Evolutionary conservation across 2,797 vertebrate genomes (phyloP).

Genomic region (Coracias cyanogaster): DNA sequence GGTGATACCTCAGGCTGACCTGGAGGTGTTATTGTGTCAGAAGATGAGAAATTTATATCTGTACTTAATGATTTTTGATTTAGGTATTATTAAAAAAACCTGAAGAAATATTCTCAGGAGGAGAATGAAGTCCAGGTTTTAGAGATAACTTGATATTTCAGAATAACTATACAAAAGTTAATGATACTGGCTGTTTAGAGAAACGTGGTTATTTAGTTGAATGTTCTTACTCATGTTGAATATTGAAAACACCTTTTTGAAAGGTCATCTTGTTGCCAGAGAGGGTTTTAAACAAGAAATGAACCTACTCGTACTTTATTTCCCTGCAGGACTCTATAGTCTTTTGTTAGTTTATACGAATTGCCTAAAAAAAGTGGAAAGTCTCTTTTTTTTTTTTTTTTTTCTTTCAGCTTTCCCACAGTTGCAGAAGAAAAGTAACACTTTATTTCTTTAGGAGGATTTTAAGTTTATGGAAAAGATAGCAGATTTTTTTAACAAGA

Average conservation of each 20-base stretch:
- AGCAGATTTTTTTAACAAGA: not conserved
- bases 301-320: not conserved
- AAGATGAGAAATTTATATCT: not conserved
- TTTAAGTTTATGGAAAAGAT: not conserved
- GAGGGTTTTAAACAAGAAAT: not conserved
- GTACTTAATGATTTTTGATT: not conserved
- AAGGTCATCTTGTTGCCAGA: not conserved
- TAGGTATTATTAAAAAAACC: not conserved
- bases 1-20: not conserved
- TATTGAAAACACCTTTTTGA: not conserved
- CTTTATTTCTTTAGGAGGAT: not conserved
- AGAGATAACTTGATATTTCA: not conserved
- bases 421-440: not conserved
- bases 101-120: not conserved
- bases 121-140: not conserved
- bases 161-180: not conserved
- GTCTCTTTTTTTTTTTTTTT: no score
- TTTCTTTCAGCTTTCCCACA: not conserved
- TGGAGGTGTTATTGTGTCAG: not conserved
- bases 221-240: not conserved
- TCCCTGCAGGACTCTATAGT: not conserved
- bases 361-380: not conserved
- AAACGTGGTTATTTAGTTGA: not conserved
- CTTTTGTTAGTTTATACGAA: not conserved
- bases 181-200: not conserved